Conservation (phyloP, 2,888 invertebrate species). For the Drosophila paracracens region DNA sequence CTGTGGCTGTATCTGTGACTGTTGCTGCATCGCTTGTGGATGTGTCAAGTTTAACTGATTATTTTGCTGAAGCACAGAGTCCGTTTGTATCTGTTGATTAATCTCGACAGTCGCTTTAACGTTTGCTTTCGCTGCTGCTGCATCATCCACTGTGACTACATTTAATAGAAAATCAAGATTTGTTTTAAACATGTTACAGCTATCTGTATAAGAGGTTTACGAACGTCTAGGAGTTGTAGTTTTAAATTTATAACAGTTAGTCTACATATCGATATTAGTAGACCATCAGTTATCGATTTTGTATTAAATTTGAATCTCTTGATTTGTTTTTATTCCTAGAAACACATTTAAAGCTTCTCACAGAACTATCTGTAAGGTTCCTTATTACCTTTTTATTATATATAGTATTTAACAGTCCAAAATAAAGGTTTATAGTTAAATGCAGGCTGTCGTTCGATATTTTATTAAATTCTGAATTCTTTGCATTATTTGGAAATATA, state of each 20-base stretch:
- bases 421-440: not conserved
- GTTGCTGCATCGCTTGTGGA: slow-evolving; percentile 22
- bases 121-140: slow-evolving; percentile 25
- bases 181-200: not conserved
- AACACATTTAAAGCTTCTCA: not conserved
- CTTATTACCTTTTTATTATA: not conserved
- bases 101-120: slow-evolving; percentile 34
- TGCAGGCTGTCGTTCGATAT: not conserved
- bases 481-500: not conserved
- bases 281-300: not conserved
- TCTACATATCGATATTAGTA: not conserved
- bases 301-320: not conserved
- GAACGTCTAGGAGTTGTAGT: not conserved
- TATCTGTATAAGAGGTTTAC: not conserved
- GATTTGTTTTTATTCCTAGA: not conserved
- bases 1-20: not conserved
- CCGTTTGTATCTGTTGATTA: slow-evolving; percentile 27
- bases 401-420: not conserved
- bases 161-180: not conserved
- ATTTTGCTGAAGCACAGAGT: slow-evolving; percentile 24
- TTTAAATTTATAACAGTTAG: not conserved
- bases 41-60: slow-evolving; percentile 19
- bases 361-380: not conserved
- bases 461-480: not conserved
- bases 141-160: slow-evolving; percentile 54